These are phyloP conservation scores for Anguilla anguilla DNA, from an alignment of 2,797 vertebrate genomes.

Conservation along the genomic window DNA sequence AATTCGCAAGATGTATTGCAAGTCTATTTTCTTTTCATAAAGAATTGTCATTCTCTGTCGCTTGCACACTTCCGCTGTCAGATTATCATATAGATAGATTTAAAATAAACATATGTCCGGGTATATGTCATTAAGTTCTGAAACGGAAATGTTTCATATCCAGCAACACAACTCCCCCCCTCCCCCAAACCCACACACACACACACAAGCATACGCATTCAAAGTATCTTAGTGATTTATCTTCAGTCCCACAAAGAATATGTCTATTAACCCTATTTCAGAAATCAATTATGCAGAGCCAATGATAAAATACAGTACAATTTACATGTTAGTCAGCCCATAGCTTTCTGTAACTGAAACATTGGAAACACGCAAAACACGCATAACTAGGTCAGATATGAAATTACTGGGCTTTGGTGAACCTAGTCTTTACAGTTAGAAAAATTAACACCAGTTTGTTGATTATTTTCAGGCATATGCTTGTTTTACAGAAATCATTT, in stretches of 20 bases:
- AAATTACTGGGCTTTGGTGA: no score
- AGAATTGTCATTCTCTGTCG: neutral
- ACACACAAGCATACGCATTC: neutral
- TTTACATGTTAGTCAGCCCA: no score
- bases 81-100: neutral
- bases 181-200: neutral
- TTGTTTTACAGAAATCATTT: no score
- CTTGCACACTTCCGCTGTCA: neutral
- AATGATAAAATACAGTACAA: neutral
- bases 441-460: no score
- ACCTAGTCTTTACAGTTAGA: no score
- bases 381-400: no score
- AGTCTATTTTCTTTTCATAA: neutral
- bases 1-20: neutral
- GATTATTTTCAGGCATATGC: no score
- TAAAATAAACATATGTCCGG: neutral
- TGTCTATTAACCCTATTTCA: neutral
- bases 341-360: neutral
- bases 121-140: neutral
- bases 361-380: neutral
- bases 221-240: neutral
- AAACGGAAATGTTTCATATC: neutral
- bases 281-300: neutral
- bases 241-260: neutral
- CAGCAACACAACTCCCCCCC: no score